Evolutionary conservation across 1,140 invertebrate species (phyloP), one percentile per base, ranked within the genome.

Genomic region (Sitodiplosis mosellana): DNA sequence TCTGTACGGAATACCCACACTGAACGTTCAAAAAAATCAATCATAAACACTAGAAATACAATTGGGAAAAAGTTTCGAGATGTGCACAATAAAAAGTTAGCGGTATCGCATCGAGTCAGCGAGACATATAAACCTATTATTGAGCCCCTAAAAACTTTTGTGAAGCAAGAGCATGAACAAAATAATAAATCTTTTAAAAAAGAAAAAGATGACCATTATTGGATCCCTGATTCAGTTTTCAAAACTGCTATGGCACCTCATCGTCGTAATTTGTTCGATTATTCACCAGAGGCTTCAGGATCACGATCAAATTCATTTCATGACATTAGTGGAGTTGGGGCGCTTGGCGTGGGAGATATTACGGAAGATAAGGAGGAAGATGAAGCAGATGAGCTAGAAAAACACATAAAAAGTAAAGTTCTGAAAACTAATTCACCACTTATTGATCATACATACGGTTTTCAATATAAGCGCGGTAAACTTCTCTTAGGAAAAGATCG

Each of bases 71-170:
- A 53, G 49, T 42, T 46, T n/a, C 15, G 46, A 3, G 19, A 33
- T 27, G 19, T 53, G 36, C 51, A 51, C 48, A 17, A 34, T n/a
- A 33, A 40, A 15, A 46, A 51, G 45, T 46, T 43, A 8, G 45
- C 51, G 17, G n/a, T 12, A 18, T 45, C 47, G 33, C 6, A 33
- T 17, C 7, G 44, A 38, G 45, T 54, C 19, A 34, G 52, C 18
- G 27, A 53, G 18, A 53, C 47, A 17, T 55, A 49, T 49, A 52
- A 50, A 46, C 52, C 48, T 18, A 47, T 54, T 45, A 48, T 49
- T 40, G 45, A 51, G 34, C 52, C 51, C 34, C 33, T 55, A 21
- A 51, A 55, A 42, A 44, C 49, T 52, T 3, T 53, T 41, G 44
- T 47, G 34, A 19, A 47, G 36, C 12, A 38, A 38, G 36, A 34